These are phyloP conservation scores for Eupithecia pulchellata DNA, from an alignment of 2,888 invertebrate species.

Conservation along the genomic window DNA sequence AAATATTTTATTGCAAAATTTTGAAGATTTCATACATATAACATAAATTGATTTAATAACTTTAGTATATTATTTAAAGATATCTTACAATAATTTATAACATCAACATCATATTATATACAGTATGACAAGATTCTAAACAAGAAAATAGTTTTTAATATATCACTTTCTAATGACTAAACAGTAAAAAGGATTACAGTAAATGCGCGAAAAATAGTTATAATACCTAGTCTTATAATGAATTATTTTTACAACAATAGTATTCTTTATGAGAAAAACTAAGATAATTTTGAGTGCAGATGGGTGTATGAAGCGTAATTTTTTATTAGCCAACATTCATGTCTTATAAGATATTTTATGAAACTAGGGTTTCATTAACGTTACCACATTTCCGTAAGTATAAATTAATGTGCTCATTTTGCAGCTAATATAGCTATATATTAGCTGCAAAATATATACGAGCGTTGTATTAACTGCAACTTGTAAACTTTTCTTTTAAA, in stretches of 20 bases:
- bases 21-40: constrained; percentile 24
- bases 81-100: constrained; percentile 66
- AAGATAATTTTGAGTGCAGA: constrained; percentile 57
- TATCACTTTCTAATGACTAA: constrained; percentile 80
- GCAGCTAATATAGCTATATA: too few species aligned
- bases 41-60: constrained; percentile 22
- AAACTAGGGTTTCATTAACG: too few species aligned
- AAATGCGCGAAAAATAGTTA: constrained; percentile 85
- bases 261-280: constrained; percentile 63
- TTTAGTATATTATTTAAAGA: constrained; percentile 50
- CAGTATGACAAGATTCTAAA: constrained; percentile 70
- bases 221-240: constrained; percentile 73
- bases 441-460: too few species aligned
- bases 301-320: constrained; percentile 40
- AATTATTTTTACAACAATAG: constrained; percentile 69
- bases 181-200: constrained; percentile 83
- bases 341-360: too few species aligned
- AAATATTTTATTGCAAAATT: constrained; percentile 41
- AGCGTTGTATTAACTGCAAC: too few species aligned
- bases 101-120: constrained; percentile 72
- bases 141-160: constrained; percentile 76
- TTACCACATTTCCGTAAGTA: too few species aligned
- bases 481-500: too few species aligned
- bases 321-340: not conserved
- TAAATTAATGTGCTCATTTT: too few species aligned